Evolutionary conservation across 2,888 invertebrate genomes (phyloP).

Genomic region (Sarcophaga subvicina): DNA sequence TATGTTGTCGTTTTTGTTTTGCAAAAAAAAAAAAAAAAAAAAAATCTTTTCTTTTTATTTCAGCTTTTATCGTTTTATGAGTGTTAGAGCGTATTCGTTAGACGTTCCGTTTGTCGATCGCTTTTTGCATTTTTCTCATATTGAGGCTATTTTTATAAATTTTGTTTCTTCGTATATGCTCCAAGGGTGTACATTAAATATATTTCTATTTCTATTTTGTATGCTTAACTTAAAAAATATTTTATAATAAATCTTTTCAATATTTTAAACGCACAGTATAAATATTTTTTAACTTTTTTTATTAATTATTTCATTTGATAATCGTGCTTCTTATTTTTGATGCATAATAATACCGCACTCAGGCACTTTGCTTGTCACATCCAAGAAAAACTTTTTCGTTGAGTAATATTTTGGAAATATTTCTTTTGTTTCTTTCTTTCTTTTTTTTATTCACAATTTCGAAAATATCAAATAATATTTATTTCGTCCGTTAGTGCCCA

Average conservation of each 20-base stretch:
- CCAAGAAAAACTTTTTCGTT: not conserved
- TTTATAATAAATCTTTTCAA: constrained; percentile 3
- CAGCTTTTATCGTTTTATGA: constrained; percentile 63
- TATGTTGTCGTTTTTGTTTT: constrained; percentile 53
- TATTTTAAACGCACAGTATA: constrained; percentile 11
- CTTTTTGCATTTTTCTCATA: constrained; percentile 62
- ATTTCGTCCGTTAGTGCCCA: constrained; percentile 63
- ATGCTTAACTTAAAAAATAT: not conserved
- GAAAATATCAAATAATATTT: constrained; percentile 46
- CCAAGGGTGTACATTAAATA: constrained; percentile 78
- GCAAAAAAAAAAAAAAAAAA: constrained; percentile 55
- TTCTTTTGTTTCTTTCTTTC: not conserved
- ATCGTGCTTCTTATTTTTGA: not conserved
- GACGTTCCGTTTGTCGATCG: constrained; percentile 46
- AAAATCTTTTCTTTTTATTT: constrained; percentile 20
- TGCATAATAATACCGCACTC: not conserved
- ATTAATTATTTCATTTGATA: not conserved
- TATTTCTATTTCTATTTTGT: constrained; percentile 72
- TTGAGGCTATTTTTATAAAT: constrained; percentile 76
- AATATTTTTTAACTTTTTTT: constrained; percentile 1
- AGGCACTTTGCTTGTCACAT: not conserved
- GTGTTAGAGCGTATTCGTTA: constrained; percentile 70
- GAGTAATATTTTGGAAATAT: not conserved
- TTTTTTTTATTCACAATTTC: constrained; percentile 27
- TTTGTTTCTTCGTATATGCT: constrained; percentile 65